phyloP scores from a whole-genome alignment of 2,888 invertebrate genomes.

The Leucophenga maculata region DNA sequence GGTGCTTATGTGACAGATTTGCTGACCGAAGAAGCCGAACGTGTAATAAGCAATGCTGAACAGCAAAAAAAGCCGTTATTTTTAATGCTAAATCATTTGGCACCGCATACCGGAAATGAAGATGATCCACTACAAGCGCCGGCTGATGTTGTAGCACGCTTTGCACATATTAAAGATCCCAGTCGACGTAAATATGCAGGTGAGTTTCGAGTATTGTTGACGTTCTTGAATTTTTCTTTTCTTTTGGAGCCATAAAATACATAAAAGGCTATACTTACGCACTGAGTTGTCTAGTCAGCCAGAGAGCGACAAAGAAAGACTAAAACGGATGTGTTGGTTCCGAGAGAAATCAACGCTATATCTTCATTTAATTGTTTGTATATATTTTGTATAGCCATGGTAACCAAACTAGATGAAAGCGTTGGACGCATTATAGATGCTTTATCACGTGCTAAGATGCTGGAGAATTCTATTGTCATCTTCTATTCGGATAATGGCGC shows the following conservation, averaged over 20 bases:
- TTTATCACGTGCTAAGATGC: slow-evolving; percentile 78
- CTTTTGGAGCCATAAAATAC: too few species aligned
- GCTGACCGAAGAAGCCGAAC: slow-evolving; percentile 78
- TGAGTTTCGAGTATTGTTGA: too few species aligned
- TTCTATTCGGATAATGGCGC: slow-evolving; percentile 93
- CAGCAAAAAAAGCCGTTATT: slow-evolving; percentile 78
- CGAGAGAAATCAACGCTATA: neutral
- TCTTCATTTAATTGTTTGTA: neutral
- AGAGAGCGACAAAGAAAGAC: too few species aligned
- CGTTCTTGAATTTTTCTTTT: too few species aligned
- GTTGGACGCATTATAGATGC: slow-evolving; percentile 84
- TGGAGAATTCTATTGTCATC: slow-evolving; percentile 86
- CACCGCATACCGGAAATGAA: slow-evolving; percentile 83
- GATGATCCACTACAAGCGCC: slow-evolving; percentile 82
- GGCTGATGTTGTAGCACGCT: slow-evolving; percentile 79
- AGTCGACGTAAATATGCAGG: slow-evolving; percentile 81
- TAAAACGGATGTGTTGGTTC: too few species aligned
- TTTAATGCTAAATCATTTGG: slow-evolving; percentile 84
- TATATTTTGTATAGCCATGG: slow-evolving; percentile 78
- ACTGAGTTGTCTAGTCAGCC: too few species aligned
- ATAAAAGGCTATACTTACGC: too few species aligned
- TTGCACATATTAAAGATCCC: slow-evolving; percentile 78
- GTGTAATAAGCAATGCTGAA: slow-evolving; percentile 73
- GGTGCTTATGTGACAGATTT: slow-evolving; percentile 81
- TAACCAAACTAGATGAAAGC: slow-evolving; percentile 87